Percentiles rank a stretch among this genome's conserved stretches.
phyloP scores from a whole-genome alignment of 2,797 vertebrate genomes.

The Chaunax sp. region DNA sequence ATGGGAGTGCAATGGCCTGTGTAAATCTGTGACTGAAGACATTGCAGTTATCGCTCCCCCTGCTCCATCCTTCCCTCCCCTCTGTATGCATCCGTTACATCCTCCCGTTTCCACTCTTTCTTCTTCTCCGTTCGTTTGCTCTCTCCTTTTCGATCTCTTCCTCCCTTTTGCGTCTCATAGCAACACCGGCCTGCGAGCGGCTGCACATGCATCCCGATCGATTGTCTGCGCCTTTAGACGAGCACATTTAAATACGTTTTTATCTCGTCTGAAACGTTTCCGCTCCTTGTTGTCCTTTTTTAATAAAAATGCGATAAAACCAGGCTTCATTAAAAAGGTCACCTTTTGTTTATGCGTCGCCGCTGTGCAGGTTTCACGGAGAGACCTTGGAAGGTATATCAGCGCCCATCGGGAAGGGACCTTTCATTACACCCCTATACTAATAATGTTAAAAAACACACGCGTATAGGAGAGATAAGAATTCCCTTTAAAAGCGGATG shows the following conservation, averaged over 20 bases:
- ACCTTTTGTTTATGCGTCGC: slow-evolving; percentile 70
- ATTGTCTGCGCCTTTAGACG: slow-evolving; percentile 64
- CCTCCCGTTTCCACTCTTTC: neutral
- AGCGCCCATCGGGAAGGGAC: slow-evolving; percentile 70
- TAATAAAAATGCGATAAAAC: slow-evolving; percentile 76
- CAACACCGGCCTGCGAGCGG: slow-evolving; percentile 48
- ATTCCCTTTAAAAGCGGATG: slow-evolving; percentile 83
- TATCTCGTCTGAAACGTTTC: slow-evolving; percentile 71
- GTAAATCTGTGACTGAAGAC: slow-evolving; percentile 86
- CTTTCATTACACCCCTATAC: slow-evolving; percentile 83
- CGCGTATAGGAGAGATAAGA: slow-evolving; percentile 75
- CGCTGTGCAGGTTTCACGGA: slow-evolving; percentile 42
- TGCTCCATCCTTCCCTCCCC: slow-evolving; percentile 48
- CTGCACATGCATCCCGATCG: slow-evolving; percentile 58
- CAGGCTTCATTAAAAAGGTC: slow-evolving; percentile 79
- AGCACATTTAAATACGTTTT: slow-evolving; percentile 72
- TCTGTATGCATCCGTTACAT: slow-evolving; percentile 32
- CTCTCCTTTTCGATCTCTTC: slow-evolving; percentile 4
- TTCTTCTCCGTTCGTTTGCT: neutral
- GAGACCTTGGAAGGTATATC: slow-evolving; percentile 77
- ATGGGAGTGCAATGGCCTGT: slow-evolving; percentile 82
- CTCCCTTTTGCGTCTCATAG: slow-evolving; percentile 60
- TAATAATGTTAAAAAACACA: slow-evolving; percentile 85
- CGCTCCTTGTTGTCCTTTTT: slow-evolving; percentile 73
- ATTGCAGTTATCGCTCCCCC: slow-evolving; percentile 74